Base-by-base conservation (phyloP, 2,797 vertebrate genomes). In the Eutrigla gurnardus region DNA sequence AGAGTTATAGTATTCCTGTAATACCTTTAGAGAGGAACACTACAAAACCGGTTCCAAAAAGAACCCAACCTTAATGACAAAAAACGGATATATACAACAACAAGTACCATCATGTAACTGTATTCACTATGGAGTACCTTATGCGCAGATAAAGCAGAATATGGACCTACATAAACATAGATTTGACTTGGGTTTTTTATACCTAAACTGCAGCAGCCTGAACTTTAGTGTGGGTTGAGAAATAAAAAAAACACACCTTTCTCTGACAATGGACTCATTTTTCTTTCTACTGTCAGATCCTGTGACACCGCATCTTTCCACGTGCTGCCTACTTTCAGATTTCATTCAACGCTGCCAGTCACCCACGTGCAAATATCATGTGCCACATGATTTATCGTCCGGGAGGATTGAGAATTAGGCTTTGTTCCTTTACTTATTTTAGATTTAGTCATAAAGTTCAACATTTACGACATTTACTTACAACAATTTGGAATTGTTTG, bases 301-400 rank as follows among this genome's bases (percentile, higher is more conserved):
- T 47, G 52, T 79, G 73, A 72, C 32, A 5, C 17, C n/a, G 32
- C 6, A 25, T 36, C 47, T 25, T 7, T 18, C 33, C 78, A 69
- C 15, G 73, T 74, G 83, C 7, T 65, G 0, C 33, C 45, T 60
- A 25, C 25, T 32, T 58, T n/a, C 54, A 60, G 7, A 53, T 9
- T n/a, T 64, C 13, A 78, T 64, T 52, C 37, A 52, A 14, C 36
- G 15, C 37, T 15, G 61, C 40, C n/a, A 11, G 25, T 33, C 60
- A 12, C 42, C 35, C 82, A 77, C 45, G 59, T 72, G 36, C 18
- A 6, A 13, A n/a, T 15, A 59, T 33, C 70, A 75, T 6, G 54
- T 2, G 37, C 39, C 35, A 15, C 58, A 36, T 40, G 39, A 43
- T 42, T 42, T 13, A 55, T 45, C 4, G 40, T 14, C 53, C 14